A percentile compares a stretch with the other conserved stretches of the same genome.
Evolutionary conservation across 2,888 invertebrate species (phyloP).

Genomic region (Lapara coniferarum): DNA sequence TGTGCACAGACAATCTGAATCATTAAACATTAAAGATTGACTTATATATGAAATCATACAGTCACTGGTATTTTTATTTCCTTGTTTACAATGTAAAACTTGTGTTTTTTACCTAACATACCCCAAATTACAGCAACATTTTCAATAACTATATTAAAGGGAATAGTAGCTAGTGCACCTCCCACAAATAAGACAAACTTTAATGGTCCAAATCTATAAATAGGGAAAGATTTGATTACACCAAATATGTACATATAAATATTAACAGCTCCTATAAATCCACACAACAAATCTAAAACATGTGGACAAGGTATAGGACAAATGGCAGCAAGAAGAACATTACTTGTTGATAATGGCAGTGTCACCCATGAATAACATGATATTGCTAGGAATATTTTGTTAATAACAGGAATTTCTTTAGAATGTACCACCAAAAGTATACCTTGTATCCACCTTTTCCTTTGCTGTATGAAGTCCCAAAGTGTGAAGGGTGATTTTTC

Average conservation of each 20-base stretch:
- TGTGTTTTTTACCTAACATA: constrained; percentile 96
- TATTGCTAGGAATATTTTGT: constrained; percentile 92
- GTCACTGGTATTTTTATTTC: constrained; percentile 89
- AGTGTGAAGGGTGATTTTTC: constrained; percentile 98
- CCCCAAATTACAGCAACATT: constrained; percentile 98
- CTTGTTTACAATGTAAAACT: constrained; percentile 98
- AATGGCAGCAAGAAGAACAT: constrained; percentile 91
- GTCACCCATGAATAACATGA: constrained; percentile 98
- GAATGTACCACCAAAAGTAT: constrained; percentile 95
- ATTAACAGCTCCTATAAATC: constrained; percentile 96
- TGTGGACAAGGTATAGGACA: constrained; percentile 95
- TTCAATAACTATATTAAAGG: constrained; percentile 96
- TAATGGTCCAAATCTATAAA: constrained; percentile 92
- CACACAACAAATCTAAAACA: constrained; percentile 92
- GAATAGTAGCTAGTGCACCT: constrained; percentile 95
- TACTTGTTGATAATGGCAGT: constrained; percentile 95
- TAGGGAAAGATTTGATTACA: constrained; percentile 97
- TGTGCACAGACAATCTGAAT: constrained; percentile 66
- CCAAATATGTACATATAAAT: constrained; percentile 99
- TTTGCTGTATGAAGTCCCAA: constrained; percentile 97
- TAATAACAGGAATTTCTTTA: constrained; percentile 89
- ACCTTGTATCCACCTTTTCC: constrained; percentile 98
- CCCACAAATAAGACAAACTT: constrained; percentile 91
- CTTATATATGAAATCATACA: constrained; percentile 73
- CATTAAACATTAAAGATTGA: constrained; percentile 40